phyloP scores from a whole-genome alignment of 2,113 vertebrate species.

The Chlamydotis undulata region DNA sequence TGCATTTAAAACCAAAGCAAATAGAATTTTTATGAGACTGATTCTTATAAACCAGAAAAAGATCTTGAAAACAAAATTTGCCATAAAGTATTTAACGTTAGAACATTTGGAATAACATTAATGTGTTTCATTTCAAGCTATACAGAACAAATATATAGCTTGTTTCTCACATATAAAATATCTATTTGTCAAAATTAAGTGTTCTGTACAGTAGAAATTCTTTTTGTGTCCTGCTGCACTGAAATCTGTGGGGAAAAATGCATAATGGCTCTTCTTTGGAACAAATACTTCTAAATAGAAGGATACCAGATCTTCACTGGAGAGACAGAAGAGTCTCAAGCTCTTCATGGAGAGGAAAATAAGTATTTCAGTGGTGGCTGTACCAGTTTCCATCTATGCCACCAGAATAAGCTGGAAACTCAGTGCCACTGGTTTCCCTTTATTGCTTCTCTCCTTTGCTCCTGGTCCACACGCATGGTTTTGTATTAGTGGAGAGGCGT shows the following conservation, averaged over 20 bases:
- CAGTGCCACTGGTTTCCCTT: not conserved
- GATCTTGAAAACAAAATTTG: not conserved
- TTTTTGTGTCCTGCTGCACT: not conserved
- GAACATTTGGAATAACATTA: not conserved
- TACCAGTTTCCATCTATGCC: not conserved
- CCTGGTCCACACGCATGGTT: not conserved
- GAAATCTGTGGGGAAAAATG: not conserved
- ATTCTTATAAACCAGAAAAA: not conserved
- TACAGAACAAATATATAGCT: not conserved
- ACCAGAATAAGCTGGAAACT: not conserved
- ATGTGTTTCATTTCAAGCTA: not conserved
- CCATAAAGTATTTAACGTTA: not conserved
- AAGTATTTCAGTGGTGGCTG: not conserved
- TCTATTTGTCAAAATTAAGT: not conserved
- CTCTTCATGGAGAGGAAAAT: not conserved
- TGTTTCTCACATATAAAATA: not conserved
- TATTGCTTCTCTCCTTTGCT: not conserved
- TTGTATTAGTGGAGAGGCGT: not conserved
- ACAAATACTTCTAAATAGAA: not conserved
- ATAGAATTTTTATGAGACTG: not conserved
- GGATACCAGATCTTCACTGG: not conserved
- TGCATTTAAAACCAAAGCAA: not conserved
- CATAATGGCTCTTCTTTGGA: not conserved
- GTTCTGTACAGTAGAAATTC: not conserved
- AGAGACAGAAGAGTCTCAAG: not conserved